Base-by-base conservation (phyloP, 1,140 invertebrate genomes). In the Neodiprion pinetum region DNA sequence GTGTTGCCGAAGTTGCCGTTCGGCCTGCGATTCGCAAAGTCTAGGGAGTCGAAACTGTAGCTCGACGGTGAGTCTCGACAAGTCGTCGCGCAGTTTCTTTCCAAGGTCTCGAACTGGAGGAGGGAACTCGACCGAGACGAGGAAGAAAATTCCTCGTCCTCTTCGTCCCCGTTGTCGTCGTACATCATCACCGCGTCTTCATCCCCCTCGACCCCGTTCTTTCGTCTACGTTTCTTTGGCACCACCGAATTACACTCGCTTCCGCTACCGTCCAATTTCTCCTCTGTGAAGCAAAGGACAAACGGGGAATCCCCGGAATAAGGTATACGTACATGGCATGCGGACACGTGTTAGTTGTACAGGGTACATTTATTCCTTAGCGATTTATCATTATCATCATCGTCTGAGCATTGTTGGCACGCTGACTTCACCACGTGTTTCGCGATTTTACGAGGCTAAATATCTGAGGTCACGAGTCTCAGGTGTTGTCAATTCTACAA, bases 231-330 rank as follows among this genome's bases (percentile, higher is more conserved):
- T 83, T 95, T 95, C 66, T 94, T 92, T 48, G 95, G 94, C 79
- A 94, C 95, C 28, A 93, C 92, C 74, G 94, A 92, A 84, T 95
- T 94, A 72, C 94, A 90, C 81, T 95, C 94, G 66, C 93, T 95
- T 10, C 91, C 91, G 74, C 90, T 91, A 77, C 92, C 92, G 23
- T 86, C 86, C 9, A 82, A 77, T 66, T 82, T 81, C 7, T 87
- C 85, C 8, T 86, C 83, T 87, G 80, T 53, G 65, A 12, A 14
- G 53, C 11, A 12, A 61, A 61, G 5, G 53, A 61, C 53, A 61
- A 61, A 61, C 53, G 53, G 53, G 53, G 53, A 40, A 40, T 40
- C 28, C 28, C 28, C 28, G 28, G 53, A 61, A 61, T 61, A 61
- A 61, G n/a, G 11, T 61, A 61, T 61, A 11, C 53, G 7, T 61